Evolutionary conservation across 2,888 invertebrate species (phyloP), one percentile per base, ranked within the genome.

Genomic region (Tupiocoris notatus): DNA sequence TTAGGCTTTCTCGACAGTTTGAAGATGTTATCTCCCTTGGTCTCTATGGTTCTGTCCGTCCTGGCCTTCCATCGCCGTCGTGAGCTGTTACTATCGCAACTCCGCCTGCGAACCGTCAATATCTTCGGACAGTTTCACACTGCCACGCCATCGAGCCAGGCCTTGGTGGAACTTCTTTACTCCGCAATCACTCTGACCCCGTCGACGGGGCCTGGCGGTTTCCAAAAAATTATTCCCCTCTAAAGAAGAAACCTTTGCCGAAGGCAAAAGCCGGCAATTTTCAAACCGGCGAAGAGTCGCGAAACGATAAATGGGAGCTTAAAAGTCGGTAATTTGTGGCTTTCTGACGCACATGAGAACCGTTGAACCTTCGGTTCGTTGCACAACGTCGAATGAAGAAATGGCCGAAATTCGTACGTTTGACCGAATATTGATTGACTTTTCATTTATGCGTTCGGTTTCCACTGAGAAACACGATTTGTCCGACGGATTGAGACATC

Each of bases 301-400:
- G 39, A 39, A 39, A 39, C 64, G 64, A 64, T 64, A 24, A 64
- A 64, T 64, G 64, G 64, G n/a, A 16, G 23, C 25, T 64, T 64
- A 64, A 64, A 64, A 64, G 64, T 23, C 64, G 23, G 64, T 23
- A 64, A 64, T 64, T 24, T 24, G 24, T 24, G 1, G 17, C 16
- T n/a, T 64, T 21, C 24, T n/a, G 23, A 23, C 24, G 39, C 39
- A 39, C 39, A 39, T 39, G 39, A 39, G 39, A 39, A 39, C 39
- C 39, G 39, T 39, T 39, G 39, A 12, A 39, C 39, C 39, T 39
- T 39, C 39, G 39, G 12, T 39, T 39, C 39, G 39, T 39, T 39
- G 12, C 39, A 39, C 39, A 39, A 39, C 39, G 39, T 39, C 3
- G 6, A 12, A 39, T 39, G 39, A 39, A 39, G 39, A 39, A 39